These are phyloP conservation scores for Tupiocoris notatus DNA, from an alignment of 2,888 invertebrate species.

Conservation along the genomic window DNA sequence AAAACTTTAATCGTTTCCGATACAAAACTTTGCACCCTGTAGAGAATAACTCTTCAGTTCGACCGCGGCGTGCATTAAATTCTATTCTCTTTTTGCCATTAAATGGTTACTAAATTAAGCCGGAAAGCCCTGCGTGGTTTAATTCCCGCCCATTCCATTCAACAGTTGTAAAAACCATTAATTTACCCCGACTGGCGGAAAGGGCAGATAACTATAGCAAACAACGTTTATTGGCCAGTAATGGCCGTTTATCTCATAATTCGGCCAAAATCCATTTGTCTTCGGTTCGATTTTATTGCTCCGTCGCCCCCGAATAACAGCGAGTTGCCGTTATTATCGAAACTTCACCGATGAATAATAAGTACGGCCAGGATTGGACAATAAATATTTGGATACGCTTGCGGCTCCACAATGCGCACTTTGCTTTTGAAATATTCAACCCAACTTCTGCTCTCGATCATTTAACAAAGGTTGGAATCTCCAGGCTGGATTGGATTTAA, in stretches of 20 bases:
- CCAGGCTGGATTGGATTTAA: too few relatives aligned
- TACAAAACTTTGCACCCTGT: too few relatives aligned
- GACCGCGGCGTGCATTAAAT: background rate
- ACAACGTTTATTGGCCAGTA: background rate
- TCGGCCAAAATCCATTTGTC: background rate
- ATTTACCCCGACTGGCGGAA: background rate
- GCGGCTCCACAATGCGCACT: too few relatives aligned
- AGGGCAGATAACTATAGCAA: background rate
- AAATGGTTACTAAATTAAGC: background rate
- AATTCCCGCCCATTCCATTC: background rate
- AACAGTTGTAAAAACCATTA: background rate
- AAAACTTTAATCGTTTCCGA: too few relatives aligned
- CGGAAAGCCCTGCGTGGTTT: background rate
- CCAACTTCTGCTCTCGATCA: too few relatives aligned
- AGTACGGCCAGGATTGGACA: too few relatives aligned
- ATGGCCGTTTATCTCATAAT: background rate
- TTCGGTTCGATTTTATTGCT: background rate
- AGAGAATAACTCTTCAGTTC: too few relatives aligned
- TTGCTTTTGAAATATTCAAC: too few relatives aligned
- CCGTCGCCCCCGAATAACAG: background rate
- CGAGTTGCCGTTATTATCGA: background rate
- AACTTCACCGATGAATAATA: background rate
- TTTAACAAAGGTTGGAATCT: too few relatives aligned
- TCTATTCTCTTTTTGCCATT: background rate
- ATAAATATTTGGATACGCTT: too few relatives aligned